Evolutionary conservation across 2,797 vertebrate genomes (phyloP).

Genomic region (Argentina silus): DNA sequence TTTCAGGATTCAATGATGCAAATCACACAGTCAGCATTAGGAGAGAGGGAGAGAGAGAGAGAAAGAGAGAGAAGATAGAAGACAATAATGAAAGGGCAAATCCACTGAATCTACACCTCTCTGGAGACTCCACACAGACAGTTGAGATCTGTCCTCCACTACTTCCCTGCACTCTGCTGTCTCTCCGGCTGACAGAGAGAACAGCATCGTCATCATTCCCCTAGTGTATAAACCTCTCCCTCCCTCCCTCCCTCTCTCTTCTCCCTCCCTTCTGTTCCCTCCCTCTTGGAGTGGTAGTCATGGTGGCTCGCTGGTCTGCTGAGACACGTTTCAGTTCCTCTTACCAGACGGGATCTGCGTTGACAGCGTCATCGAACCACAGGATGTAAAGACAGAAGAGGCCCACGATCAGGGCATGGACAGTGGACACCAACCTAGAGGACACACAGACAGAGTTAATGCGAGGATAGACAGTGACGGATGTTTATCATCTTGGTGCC

Average conservation of each 20-base stretch:
- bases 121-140: neutral
- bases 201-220: slow-evolving; percentile 26
- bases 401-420: slow-evolving; percentile 83
- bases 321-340: slow-evolving; percentile 45
- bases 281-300: slow-evolving; percentile 16
- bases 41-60: slow-evolving; percentile 37
- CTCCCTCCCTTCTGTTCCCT: slow-evolving; percentile 27
- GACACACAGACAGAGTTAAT: neutral
- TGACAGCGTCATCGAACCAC: slow-evolving; percentile 80
- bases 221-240: slow-evolving; percentile 33
- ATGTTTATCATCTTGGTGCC: neutral
- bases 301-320: slow-evolving; percentile 24
- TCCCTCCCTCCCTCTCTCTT: slow-evolving; percentile 22
- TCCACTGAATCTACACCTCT: slow-evolving; percentile 48
- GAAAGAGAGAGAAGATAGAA: slow-evolving; percentile 23
- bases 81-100: slow-evolving; percentile 67
- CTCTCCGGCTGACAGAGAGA: slow-evolving; percentile 25
- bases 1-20: slow-evolving; percentile 58
- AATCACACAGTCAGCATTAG: slow-evolving; percentile 53
- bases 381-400: slow-evolving; percentile 84
- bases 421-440: slow-evolving; percentile 77
- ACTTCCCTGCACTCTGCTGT: too few relatives aligned
- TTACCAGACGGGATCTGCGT: slow-evolving; percentile 84
- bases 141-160: slow-evolving; percentile 1
- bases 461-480: neutral